Evolutionary conservation across 2,888 invertebrate species (phyloP), one percentile per base, ranked within the genome.

Genomic region (Nymphalis polychloros): DNA sequence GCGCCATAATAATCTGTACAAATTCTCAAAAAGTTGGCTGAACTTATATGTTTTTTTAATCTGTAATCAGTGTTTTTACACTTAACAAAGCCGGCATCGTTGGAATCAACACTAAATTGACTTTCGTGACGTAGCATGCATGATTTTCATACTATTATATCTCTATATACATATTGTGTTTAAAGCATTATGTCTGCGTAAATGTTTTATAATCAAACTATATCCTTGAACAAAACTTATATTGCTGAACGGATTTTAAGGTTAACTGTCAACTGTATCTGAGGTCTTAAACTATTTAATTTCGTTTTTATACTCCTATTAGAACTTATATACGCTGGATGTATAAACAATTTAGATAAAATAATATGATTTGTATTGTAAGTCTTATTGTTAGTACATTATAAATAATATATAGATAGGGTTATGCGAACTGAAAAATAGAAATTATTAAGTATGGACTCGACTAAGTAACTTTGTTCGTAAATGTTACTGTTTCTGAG

Each of bases 401-500:
- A 19, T 35, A 46, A 20, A 49, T 48, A 60, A 60, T 35, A 50
- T 60, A 59, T 55, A 65, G 65, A 19, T 48, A 35, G 47, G 31
- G 20, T 55, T 59, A 23, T 60, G 48, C 23, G 61, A 62, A 67
- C 67, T 55, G 62, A 61, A 35, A 35, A 55, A 41, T 19, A 57
- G n/a, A 41, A 19, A 41, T n/a, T 57, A 35, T 55, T 69, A 50
- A 68, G 73, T 72, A 68, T 77, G 75, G 68, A 72, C 69, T 75
- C 69, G 66, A 72, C 64, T 75, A 68, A 65, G 71, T 73, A 71
- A 70, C 64, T 72, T 68, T 75, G 67, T 68, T 48, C 17, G 52
- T 72, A 70, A 70, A 81, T 79, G 83, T 85, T 85, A 81, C 83
- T 85, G 82, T 84, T 83, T 80, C 84, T 86, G 89, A 82, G 88